A percentile compares a stretch with the other conserved stretches of the same genome.
Conservation (phyloP, 2,888 invertebrate genomes). For the Phragmatobia fuliginosa region DNA sequence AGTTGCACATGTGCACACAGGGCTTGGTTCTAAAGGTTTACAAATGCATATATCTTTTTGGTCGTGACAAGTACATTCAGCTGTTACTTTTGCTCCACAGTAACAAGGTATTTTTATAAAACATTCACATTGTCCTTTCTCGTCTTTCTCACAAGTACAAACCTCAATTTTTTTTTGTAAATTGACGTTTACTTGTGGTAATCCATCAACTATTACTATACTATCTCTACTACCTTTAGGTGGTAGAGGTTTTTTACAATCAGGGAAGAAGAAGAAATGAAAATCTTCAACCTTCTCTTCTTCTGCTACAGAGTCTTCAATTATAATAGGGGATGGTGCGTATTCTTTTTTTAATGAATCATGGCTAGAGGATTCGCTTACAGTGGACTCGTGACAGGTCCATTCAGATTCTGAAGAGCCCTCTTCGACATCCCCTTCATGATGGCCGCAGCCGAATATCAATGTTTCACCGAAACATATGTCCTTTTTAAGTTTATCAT, state of each 20-base stretch:
- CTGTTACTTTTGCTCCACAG: slow-evolving; percentile 69
- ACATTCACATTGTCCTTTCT: slow-evolving; percentile 70
- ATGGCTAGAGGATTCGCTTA: slow-evolving; percentile 49
- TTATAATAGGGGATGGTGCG: slow-evolving; percentile 45
- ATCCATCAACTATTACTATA: slow-evolving; percentile 69
- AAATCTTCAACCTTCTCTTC: slow-evolving; percentile 69
- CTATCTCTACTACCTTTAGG: slow-evolving; percentile 67
- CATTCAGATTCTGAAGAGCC: slow-evolving; percentile 77
- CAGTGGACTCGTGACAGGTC: slow-evolving; percentile 68
- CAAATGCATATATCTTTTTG: slow-evolving; percentile 72
- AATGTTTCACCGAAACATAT: slow-evolving; percentile 86
- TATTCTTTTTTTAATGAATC: slow-evolving; percentile 51
- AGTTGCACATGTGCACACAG: slow-evolving; percentile 54
- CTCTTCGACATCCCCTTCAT: slow-evolving; percentile 64
- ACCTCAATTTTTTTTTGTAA: slow-evolving; percentile 39
- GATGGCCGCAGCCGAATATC: slow-evolving; percentile 83
- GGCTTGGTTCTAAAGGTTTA: slow-evolving; percentile 57
- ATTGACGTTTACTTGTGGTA: slow-evolving; percentile 71
- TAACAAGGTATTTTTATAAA: slow-evolving; percentile 67
- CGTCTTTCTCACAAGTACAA: slow-evolving; percentile 67
- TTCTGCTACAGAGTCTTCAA: slow-evolving; percentile 50
- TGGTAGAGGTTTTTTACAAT: slow-evolving; percentile 66
- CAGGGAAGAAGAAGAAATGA: slow-evolving; percentile 80
- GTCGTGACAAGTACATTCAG: slow-evolving; percentile 69
- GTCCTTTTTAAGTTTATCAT: slow-evolving; percentile 77